Evolutionary conservation across 2,797 vertebrate genomes (phyloP).

Genomic region (Centropyge bicolor): DNA sequence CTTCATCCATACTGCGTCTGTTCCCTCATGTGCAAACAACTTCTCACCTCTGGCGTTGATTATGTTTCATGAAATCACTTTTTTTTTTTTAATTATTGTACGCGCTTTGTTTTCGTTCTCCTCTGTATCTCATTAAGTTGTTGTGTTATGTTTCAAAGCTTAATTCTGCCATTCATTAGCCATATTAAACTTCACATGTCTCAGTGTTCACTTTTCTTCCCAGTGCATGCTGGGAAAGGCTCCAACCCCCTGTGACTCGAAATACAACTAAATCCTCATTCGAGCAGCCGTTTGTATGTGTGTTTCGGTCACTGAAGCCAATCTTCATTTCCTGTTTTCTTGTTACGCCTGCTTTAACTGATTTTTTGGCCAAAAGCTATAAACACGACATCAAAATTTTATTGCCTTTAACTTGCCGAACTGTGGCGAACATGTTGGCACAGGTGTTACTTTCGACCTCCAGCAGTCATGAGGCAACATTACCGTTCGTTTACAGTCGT

Average conservation of each 20-base stretch:
- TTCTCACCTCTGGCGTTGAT: conserved; percentile 2
- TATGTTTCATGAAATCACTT: neutral
- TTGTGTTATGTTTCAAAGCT: neutral
- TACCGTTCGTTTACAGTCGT: neutral
- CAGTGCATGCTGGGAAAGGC: conserved; percentile 8
- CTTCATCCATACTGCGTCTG: neutral
- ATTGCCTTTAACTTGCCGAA: neutral
- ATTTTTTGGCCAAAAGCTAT: neutral
- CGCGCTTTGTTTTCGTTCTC: neutral
- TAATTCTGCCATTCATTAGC: conserved; percentile 8
- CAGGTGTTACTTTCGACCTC: neutral
- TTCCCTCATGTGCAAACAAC: neutral
- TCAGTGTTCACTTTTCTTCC: conserved; percentile 3
- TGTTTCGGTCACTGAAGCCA: neutral
- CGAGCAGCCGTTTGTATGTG: neutral
- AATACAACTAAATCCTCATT: neutral
- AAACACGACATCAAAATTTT: neutral
- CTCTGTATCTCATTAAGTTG: conserved; percentile 8
- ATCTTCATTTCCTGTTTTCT: neutral
- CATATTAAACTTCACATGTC: conserved; percentile 7
- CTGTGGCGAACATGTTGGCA: neutral
- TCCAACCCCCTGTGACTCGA: neutral
- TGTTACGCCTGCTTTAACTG: neutral
- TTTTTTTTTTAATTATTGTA: neutral
- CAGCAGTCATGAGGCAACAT: neutral